A percentile compares a stretch with the other conserved stretches of the same genome.
Evolutionary conservation across 2,113 vertebrate genomes (phyloP).

Genomic region (Sinocyclocheilus anshuiensis): DNA sequence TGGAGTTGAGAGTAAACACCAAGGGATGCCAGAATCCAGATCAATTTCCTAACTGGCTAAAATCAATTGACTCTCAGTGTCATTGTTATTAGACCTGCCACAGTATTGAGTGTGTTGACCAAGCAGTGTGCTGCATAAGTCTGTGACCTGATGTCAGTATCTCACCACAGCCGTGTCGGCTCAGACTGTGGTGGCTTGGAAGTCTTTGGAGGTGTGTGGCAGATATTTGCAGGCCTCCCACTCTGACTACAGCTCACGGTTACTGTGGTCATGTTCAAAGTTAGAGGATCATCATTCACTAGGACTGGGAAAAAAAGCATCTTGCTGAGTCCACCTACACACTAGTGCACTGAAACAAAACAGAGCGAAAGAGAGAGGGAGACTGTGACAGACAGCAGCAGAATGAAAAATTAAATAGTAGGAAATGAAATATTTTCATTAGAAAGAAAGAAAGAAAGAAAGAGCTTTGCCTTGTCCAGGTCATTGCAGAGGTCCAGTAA

Average conservation of each 20-base stretch:
- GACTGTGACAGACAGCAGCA: not conserved
- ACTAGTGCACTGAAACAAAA: not conserved
- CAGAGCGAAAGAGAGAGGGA: not conserved
- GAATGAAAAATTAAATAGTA: conserved; percentile 3
- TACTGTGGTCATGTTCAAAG: conserved; percentile 25
- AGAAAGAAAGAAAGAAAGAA: conserved; percentile 17
- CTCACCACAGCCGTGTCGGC: not conserved
- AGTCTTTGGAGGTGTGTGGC: not conserved
- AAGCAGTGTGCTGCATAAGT: not conserved
- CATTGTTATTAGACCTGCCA: conserved; percentile 15
- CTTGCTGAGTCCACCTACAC: conserved; percentile 36
- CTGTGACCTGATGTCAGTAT: conserved; percentile 16
- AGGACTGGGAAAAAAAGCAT: conserved; percentile 23
- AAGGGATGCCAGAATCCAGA: conserved; percentile 23
- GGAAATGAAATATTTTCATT: not conserved
- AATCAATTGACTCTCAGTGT: conserved; percentile 31
- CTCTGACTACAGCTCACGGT: not conserved
- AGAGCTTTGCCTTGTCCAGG: conserved; percentile 12
- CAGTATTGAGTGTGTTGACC: conserved; percentile 16
- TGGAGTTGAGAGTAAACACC: conserved; percentile 8
- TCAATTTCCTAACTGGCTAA: conserved; percentile 30
- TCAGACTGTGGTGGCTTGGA: not conserved
- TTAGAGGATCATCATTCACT: conserved; percentile 36
- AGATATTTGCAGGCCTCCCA: conserved; percentile 15
- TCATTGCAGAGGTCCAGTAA: not conserved